phyloP scores from a whole-genome alignment of 2,888 invertebrate species.

The Hypomecis atomaria region DNA sequence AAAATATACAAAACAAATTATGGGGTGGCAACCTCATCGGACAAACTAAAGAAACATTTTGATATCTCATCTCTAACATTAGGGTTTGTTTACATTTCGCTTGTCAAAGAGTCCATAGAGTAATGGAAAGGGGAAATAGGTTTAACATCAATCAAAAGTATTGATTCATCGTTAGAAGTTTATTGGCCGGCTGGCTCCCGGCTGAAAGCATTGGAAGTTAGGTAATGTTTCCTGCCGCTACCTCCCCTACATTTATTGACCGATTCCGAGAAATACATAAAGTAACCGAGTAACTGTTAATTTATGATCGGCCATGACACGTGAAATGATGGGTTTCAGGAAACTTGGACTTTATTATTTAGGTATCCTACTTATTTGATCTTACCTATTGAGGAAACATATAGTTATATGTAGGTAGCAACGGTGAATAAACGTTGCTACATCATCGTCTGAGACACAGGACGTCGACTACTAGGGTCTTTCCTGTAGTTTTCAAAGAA shows the following conservation, averaged over 20 bases:
- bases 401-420: too few species aligned
- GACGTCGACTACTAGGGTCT: too few species aligned
- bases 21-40: too few species aligned
- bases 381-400: too few species aligned
- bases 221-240: constrained; percentile 21
- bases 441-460: too few species aligned
- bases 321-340: constrained; percentile 21
- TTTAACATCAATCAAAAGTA: constrained; percentile 27
- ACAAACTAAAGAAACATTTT: background rate
- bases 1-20: background rate
- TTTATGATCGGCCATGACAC: constrained; percentile 15
- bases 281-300: constrained; percentile 13
- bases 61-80: constrained; percentile 31
- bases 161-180: constrained; percentile 26
- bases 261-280: constrained; percentile 27
- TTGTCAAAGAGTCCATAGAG: constrained; percentile 16
- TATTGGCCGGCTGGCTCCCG: constrained; percentile 17
- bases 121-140: constrained; percentile 18
- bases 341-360: constrained; percentile 26
- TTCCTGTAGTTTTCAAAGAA: too few species aligned
- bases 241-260: constrained; percentile 25
- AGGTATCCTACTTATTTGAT: background rate
- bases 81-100: constrained; percentile 11
- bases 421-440: too few species aligned
- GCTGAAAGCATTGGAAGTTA: constrained; percentile 23